Base-by-base conservation (phyloP, 2,113 vertebrate species). In the Chaetorhynchus papuensis region DNA sequence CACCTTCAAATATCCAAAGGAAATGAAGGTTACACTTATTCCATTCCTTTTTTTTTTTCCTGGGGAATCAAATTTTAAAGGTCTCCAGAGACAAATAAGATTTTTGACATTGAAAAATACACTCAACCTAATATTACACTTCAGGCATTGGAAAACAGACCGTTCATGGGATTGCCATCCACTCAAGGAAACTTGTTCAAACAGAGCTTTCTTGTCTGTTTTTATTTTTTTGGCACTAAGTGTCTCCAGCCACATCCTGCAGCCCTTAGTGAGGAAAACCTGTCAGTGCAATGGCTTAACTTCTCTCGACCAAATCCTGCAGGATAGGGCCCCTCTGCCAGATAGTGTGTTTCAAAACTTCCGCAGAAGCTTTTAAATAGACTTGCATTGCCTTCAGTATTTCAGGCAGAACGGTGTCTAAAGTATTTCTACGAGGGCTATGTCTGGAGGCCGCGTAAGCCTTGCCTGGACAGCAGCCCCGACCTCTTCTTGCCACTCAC, bases 41-140 rank as follows among this genome's bases (percentile, higher is more conserved):
- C 61, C 13, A 18, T 88, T 42, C 19, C 39, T 26, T 50, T 53
- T 68, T 75, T 41, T 63, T 52, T 75, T 8, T 6, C 4, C 26
- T 0, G 5, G 15, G 72, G 79, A 87, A 90, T 94, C 76, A 74
- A 53, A 64, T 93, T 96, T 95, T 96, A 96, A 76, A 87, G 20
- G 75, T 81, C 86, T 94, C 90, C 37, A 54, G 95, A 87, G 91
- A 45, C 63, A 79, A 89, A 93, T 96, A 90, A 94, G 83, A 64
- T 82, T 93, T 95, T 87, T 96, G 60, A 95, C 92, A 81, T 53
- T 95, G 88, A 96, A 94, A 95, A 95, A 96, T 93, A 82, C 64
- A 45, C 68, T 93, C 83, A 61, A 92, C 47, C 49, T 93, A 87
- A 94, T 92, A 92, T 95, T 94, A 68, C 88, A 90, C 87, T 87